phyloP scores from a whole-genome alignment of 1,140 invertebrate genomes.

The Phymorhynchus buccinoides region DNA sequence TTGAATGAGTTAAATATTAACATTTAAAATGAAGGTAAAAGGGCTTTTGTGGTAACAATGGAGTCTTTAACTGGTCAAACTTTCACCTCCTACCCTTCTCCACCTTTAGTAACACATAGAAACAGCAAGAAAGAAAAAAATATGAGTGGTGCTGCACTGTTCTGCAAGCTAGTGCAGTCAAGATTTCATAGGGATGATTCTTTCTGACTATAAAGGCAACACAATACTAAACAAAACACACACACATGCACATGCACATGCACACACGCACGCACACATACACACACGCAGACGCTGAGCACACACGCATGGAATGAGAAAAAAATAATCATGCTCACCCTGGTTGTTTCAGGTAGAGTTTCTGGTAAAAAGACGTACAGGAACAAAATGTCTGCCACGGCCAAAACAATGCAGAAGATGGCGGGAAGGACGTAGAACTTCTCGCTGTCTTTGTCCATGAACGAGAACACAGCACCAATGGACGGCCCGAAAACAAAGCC shows the following conservation, averaged over 20 bases:
- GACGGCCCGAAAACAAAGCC: conserved; percentile 97
- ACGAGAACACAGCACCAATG: conserved; percentile 93
- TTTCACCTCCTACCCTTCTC: too few species aligned
- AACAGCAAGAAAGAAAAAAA: too few species aligned
- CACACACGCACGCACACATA: neutral
- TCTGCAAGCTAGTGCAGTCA: too few species aligned
- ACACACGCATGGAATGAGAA: neutral
- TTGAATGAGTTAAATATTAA: too few species aligned
- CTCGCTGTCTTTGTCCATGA: conserved; percentile 75
- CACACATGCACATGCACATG: neutral
- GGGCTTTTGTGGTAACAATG: too few species aligned
- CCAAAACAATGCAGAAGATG: conserved; percentile 85
- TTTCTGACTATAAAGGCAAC: too few species aligned
- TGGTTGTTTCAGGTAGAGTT: conserved; percentile 83
- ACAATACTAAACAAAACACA: neutral
- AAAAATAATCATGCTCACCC: conserved; percentile 66
- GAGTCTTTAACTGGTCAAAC: too few species aligned
- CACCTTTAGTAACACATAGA: too few species aligned
- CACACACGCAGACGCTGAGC: neutral
- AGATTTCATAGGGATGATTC: too few species aligned
- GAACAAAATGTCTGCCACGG: conserved; percentile 85
- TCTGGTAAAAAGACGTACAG: conserved; percentile 86
- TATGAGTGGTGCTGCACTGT: too few species aligned
- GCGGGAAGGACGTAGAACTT: conserved; percentile 90
- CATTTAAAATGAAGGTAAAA: too few species aligned